Conservation (phyloP, 2,797 vertebrate genomes). For the Scarus forsteni region DNA sequence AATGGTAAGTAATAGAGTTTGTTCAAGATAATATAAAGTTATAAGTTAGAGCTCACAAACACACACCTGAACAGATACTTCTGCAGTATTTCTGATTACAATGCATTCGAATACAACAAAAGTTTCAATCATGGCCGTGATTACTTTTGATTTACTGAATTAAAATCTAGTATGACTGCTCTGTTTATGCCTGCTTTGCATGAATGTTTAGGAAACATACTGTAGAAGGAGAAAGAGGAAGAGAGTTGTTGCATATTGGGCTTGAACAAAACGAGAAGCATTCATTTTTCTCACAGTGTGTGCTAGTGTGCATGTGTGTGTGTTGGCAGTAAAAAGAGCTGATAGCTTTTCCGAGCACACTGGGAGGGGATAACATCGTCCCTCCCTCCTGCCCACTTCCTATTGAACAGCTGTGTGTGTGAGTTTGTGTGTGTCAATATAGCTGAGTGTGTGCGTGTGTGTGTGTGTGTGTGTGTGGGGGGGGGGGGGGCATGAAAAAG, state of each 20-base stretch:
- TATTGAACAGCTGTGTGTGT: constrained; percentile 57
- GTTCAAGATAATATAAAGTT: too few species aligned
- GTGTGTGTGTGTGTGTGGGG: constrained; percentile 15
- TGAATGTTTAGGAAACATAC: constrained; percentile 30
- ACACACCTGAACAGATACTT: too few species aligned
- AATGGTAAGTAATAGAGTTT: too few species aligned
- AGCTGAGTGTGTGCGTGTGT: too few species aligned
- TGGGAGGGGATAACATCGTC: constrained; percentile 51
- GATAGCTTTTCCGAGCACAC: constrained; percentile 24
- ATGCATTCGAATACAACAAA: too few species aligned
- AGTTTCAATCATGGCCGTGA: too few species aligned
- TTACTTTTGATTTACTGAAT: too few species aligned
- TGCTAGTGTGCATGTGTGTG: not conserved
- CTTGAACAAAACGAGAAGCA: constrained; percentile 50
- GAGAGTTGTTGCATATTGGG: constrained; percentile 34
- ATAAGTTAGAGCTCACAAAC: too few species aligned
- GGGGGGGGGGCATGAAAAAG: constrained; percentile 29
- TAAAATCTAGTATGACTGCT: too few species aligned
- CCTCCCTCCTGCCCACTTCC: constrained; percentile 62
- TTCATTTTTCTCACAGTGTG: not conserved
- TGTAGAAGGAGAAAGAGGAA: constrained; percentile 62
- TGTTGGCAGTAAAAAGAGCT: constrained; percentile 45
- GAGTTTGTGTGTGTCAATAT: not conserved
- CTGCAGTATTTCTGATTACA: too few species aligned
- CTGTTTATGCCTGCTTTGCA: constrained; percentile 2